Evolutionary conservation across 2,888 invertebrate species (phyloP).

Genomic region (Heteropelma amictum): DNA sequence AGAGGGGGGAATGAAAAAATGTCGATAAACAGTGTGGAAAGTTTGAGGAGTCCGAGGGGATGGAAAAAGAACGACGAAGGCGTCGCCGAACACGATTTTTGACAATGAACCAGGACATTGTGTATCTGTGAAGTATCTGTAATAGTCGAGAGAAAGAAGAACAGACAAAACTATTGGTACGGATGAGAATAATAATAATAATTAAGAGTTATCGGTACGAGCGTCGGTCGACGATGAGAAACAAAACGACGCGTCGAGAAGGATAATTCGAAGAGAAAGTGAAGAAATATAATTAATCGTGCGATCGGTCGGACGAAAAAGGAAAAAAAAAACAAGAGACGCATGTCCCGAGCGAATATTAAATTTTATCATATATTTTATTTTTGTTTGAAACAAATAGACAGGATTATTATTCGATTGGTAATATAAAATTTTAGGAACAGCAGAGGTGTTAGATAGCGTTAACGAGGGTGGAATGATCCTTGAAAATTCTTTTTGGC

Average conservation of each 20-base stretch:
- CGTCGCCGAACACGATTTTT: constrained; percentile 31
- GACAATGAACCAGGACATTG: constrained; percentile 56
- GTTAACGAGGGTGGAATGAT: constrained; percentile 16
- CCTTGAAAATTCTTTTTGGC: constrained; percentile 17
- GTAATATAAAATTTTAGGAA: constrained; percentile 35
- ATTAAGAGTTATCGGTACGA: constrained; percentile 53
- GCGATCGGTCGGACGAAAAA: constrained; percentile 29
- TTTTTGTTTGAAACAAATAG: constrained; percentile 61
- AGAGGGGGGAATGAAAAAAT: not conserved
- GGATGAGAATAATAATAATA: constrained; percentile 52
- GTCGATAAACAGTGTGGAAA: no score
- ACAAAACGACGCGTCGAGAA: constrained; percentile 6
- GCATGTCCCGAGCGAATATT: constrained; percentile 59
- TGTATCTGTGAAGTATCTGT: constrained; percentile 59
- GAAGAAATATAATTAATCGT: constrained; percentile 12
- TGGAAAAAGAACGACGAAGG: constrained; percentile 3
- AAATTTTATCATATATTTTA: constrained; percentile 64
- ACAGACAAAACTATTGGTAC: constrained; percentile 34
- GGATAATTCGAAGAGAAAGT: constrained; percentile 20
- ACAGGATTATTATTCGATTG: constrained; percentile 59
- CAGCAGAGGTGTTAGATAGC: constrained; percentile 17
- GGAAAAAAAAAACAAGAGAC: no score
- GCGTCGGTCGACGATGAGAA: constrained; percentile 32
- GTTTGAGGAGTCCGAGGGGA: no score
- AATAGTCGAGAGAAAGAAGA: constrained; percentile 15